Conservation (phyloP, 2,113 vertebrate genomes). For the Pycnonotus jocosus region DNA sequence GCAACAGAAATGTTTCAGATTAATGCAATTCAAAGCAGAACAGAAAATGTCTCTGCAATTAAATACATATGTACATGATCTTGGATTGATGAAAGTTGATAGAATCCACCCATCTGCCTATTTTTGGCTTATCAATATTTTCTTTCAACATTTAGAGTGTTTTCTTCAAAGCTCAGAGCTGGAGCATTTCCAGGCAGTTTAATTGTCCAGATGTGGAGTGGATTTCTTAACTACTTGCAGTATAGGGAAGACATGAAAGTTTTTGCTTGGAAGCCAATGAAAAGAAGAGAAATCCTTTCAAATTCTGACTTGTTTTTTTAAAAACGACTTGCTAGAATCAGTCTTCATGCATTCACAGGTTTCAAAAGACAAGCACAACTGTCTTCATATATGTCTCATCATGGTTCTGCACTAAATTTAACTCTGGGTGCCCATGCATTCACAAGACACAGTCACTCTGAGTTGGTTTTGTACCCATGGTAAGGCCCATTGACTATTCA, state of each 20-base stretch:
- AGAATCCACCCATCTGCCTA: neutral
- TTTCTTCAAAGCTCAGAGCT: conserved; percentile 18
- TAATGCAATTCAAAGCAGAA: conserved; percentile 6
- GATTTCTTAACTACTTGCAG: neutral
- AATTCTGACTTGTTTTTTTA: neutral
- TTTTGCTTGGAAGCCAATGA: conserved; percentile 30
- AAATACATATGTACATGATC: neutral
- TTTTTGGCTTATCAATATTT: conserved; percentile 35
- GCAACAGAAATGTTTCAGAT: conserved; percentile 16
- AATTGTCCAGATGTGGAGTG: conserved; percentile 17
- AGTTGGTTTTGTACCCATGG: neutral
- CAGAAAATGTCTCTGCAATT: conserved; percentile 11
- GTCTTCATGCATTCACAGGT: conserved; percentile 22
- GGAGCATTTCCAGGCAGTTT: neutral
- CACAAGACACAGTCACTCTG: neutral
- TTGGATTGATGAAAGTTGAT: neutral
- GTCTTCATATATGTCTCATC: neutral
- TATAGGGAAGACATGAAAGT: neutral
- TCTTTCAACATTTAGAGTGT: conserved; percentile 10
- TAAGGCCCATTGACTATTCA: neutral
- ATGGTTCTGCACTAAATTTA: neutral
- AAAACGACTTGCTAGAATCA: neutral
- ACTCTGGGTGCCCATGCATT: neutral
- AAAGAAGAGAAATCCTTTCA: neutral
- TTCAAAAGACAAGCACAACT: neutral